Base-by-base conservation (phyloP, 2,888 invertebrate genomes). In the Perizoma affinitatum region DNA sequence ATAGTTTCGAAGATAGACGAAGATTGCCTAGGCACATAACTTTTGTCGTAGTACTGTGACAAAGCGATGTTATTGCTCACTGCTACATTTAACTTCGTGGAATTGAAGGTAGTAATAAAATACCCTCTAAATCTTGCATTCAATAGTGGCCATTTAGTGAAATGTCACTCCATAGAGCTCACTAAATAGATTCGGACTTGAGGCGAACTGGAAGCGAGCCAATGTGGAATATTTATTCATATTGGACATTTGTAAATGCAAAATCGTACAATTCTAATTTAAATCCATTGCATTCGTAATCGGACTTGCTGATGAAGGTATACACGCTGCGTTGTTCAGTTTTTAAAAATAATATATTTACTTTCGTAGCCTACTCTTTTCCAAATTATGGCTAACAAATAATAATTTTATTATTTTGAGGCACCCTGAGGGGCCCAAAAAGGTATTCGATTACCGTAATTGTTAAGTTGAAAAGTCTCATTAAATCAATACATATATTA, bases 201-300 rank as follows among this genome's bases (percentile, higher is more conserved):
- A 49, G 47, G 54, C 50, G 44, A 63, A 58, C 68, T 80, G 79
- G 79, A 74, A 58, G 59, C 11, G 33, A 22, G 77, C 80, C 79
- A 80, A 77, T 66, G 57, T 50, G 56, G 67, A 62, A 60, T 54
- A 62, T 62, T 62, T 68, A 72, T 68, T 67, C 55, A 45, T 54
- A 65, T 61, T 60, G 62, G 55, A 66, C 53, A 43, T 44, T 51
- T 36, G 48, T 38, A 65, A 57, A 71, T 69, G 70, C 70, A 69
- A 63, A 73, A 66, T 68, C 62, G 58, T 67, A 69, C 54, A 56
- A 45, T 44, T 65, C 54, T 69, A 67, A 67, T 64, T 69, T 61
- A 65, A 65, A 65, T 56, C 50, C 38, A 55, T 52, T 59, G 58
- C 50, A 61, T 52, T 50, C 43, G 36, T 52, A 52, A 59, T 48